Evolutionary conservation across 2,888 invertebrate genomes (phyloP).

Genomic region (Stenodera caucasica): DNA sequence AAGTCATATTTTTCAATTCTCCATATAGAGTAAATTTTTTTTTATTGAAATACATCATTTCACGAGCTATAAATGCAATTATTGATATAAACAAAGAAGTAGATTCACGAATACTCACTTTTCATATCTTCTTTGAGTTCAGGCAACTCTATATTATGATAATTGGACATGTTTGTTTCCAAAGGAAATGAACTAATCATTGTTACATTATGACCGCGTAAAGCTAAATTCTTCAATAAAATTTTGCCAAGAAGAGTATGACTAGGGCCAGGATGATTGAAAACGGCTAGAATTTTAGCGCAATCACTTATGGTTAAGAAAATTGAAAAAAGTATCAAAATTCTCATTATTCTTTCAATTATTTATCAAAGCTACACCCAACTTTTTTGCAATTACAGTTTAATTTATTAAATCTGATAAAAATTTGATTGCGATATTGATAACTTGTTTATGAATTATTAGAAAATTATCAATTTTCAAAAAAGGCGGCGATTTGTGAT

Average conservation of each 20-base stretch:
- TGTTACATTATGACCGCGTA: slow-evolving; percentile 59
- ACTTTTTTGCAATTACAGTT: too few species aligned
- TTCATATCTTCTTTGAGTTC: slow-evolving; percentile 26
- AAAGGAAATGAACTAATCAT: slow-evolving; percentile 50
- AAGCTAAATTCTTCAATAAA: slow-evolving; percentile 58
- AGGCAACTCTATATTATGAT: slow-evolving; percentile 30
- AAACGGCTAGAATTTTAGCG: slow-evolving; percentile 34
- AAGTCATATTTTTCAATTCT: slow-evolving; percentile 21
- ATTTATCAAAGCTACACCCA: too few species aligned
- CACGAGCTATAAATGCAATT: neutral
- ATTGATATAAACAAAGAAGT: neutral
- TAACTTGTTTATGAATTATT: too few species aligned
- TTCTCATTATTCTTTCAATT: neutral
- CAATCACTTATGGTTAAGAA: neutral
- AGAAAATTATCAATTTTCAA: too few species aligned
- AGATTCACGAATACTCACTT: slow-evolving; percentile 10
- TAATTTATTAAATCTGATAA: too few species aligned
- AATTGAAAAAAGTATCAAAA: neutral
- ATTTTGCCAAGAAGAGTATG: slow-evolving; percentile 37
- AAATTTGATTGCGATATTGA: too few species aligned
- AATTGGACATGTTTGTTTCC: slow-evolving; percentile 28
- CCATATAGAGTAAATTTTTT: neutral
- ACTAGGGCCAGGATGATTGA: slow-evolving; percentile 35
- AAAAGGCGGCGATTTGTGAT: too few species aligned
- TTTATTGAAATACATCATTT: neutral